Evolutionary conservation across 2,113 vertebrate species (phyloP), one percentile per base, ranked within the genome.

Genomic region (Trogon melanurus): DNA sequence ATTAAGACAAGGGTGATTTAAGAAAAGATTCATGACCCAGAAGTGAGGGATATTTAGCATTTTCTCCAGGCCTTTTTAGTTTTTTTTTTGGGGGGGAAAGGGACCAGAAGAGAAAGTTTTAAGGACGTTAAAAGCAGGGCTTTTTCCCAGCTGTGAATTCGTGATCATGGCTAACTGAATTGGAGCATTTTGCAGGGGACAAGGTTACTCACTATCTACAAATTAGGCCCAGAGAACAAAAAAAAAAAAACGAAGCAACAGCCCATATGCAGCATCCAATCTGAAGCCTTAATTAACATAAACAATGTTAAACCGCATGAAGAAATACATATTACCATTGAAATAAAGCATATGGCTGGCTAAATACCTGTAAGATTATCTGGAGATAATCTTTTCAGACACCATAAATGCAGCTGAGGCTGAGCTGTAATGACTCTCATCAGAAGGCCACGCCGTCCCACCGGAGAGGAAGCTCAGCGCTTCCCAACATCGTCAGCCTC

Each of bases 351-450:
- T 97, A 96, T 97, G 96, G 96, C 88, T 82, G 62, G 50, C 90
- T 96, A 95, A 97, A 97, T 80, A 94, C 85, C 93, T 81, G 1
- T 19, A 92, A 97, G 96, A 97, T 97, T 96, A 96, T 97, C 92
- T 93, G 85, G 60, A 95, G 93, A 96, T 97, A 89, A 98, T 95
- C 81, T 95, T 79, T 94, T 60, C 92, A 97, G 92, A 81, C 95
- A 93, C 82, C 92, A 95, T 64, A 66, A 96, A 71, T 88, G 69
- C 95, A 96, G 97, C 93, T 96, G 95, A 89, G 0, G 12, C 58
- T 62, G 93, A 96, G 94, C 85, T 71, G 16, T 80, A 61, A 89
- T 79, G 90, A 85, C 23, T 92, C 61, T 73, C 79, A 71, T 87
- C 79, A 83, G 70, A 90, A 88, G 89, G 74, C 91, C 56, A 67